Conservation (phyloP, 2,888 invertebrate species). For the Bombylius discolor region DNA sequence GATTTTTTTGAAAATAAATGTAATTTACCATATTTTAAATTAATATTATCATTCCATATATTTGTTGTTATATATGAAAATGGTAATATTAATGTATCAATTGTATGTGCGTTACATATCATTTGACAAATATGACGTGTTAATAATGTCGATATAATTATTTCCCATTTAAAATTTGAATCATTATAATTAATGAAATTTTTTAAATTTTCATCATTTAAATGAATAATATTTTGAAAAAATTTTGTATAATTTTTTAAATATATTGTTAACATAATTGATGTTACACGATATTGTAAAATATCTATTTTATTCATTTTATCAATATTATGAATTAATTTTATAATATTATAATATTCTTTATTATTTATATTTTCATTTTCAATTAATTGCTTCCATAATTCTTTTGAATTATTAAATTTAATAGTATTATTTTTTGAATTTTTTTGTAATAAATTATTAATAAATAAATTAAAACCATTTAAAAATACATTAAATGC, state of each 20-base stretch:
- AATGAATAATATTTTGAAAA: conserved; percentile 33
- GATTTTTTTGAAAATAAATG: conserved; percentile 23
- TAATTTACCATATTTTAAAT: conserved; percentile 5
- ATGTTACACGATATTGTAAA: conserved; percentile 55
- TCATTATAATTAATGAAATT: neutral
- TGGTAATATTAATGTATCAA: conserved; percentile 22
- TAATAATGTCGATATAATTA: conserved; percentile 48
- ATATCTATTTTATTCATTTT: conserved; percentile 52
- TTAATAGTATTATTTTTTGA: neutral
- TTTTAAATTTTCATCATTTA: neutral
- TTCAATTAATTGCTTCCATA: conserved; percentile 1
- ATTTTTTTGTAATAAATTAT: no score
- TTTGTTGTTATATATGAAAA: no score
- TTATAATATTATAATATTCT: conserved; percentile 32
- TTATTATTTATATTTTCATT: conserved; percentile 26
- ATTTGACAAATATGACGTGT: conserved; percentile 65
- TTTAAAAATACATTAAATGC: conserved; percentile 54
- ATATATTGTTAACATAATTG: conserved; percentile 49
- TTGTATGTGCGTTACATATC: conserved; percentile 58
- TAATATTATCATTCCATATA: conserved; percentile 7
- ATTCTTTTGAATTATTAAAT: neutral
- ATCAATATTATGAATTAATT: conserved; percentile 57
- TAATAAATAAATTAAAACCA: conserved; percentile 18
- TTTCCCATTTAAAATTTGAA: conserved; percentile 18
- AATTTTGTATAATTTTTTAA: conserved; percentile 48